A percentile compares a stretch with the other conserved stretches of the same genome.
These are phyloP conservation scores for Ichneumoninae sp. DNA, from an alignment of 2,888 invertebrate species.

Conservation along the genomic window DNA sequence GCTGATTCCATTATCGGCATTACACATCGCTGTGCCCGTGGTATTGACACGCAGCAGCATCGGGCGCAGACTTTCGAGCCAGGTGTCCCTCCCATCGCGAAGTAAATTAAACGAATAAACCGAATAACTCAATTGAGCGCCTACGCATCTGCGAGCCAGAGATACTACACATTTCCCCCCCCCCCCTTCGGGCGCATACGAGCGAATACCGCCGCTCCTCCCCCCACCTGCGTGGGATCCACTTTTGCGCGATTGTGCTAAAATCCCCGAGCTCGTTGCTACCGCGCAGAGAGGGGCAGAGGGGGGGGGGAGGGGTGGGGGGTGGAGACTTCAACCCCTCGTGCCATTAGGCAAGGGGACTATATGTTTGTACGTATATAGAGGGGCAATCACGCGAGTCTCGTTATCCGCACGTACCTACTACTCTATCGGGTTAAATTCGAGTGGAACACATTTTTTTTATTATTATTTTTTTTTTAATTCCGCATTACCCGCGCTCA, in stretches of 20 bases:
- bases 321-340: conserved; percentile 1
- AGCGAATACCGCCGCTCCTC: conserved; percentile 8
- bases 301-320: too few species aligned
- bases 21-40: neutral
- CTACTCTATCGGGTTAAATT: conserved; percentile 29
- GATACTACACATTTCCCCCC: conserved; percentile 23
- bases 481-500: neutral
- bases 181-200: conserved; percentile 18
- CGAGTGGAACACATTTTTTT: conserved; percentile 35
- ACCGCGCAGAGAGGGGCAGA: neutral
- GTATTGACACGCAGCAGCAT: conserved; percentile 7
- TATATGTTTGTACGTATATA: conserved; percentile 29
- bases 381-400: conserved; percentile 39
- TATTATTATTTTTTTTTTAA: neutral
- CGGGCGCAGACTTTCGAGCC: conserved; percentile 26
- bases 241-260: conserved; percentile 29
- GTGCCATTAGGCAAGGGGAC: conserved; percentile 15
- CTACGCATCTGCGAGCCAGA: conserved; percentile 44
- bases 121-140: conserved; percentile 64
- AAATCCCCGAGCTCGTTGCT: conserved; percentile 31
- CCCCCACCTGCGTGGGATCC: neutral
- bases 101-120: conserved; percentile 66
- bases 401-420: conserved; percentile 40
- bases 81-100: conserved; percentile 29
- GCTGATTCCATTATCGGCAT: neutral